Evolutionary conservation across 2,797 vertebrate genomes (phyloP), one percentile per base, ranked within the genome.

Genomic region (Melanotaenia boesemani): DNA sequence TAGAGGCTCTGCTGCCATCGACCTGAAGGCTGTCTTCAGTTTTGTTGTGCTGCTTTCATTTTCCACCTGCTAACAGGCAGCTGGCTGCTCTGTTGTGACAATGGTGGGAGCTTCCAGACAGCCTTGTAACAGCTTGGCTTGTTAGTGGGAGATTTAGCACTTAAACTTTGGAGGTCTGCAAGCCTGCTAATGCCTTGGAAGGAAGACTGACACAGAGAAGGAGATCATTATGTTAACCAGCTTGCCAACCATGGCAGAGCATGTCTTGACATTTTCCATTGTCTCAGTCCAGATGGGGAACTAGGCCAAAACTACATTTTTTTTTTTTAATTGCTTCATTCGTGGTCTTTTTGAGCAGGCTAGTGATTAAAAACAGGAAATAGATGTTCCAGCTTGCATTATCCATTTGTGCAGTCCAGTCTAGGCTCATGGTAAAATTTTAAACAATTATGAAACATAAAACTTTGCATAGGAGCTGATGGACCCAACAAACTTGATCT

Each of bases 121-220:
- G 67, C 34, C 54, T 77, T 57, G 71, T 77, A 77, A 83, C 85
- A 86, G 80, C 85, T 77, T 75, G 85, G 83, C 89, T 93, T 79
- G 80, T 94, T 93, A 91, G 85, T 70, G 75, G 76, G 65, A 88
- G 86, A 90, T 89, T 91, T 92, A 91, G 77, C 77, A 77, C 83
- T 82, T 84, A 82, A 83, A 91, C 84, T 86, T 77, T 67, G 56
- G 77, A 74, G 68, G 74, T 80, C 75, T 72, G 69, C 68, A 74
- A 75, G 73, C 79, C 77, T 82, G 77, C 84, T 90, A 83, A 89
- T 86, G 84, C 89, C 82, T 85, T 84, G 80, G 57, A 80, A 80
- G 80, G 67, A 69, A 79, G 80, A 89, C 60, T 89, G 85, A 88
- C 67, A 76, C 59, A 77, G 65, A 77, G 54, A 70, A 64, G 60